Evolutionary conservation across 2,113 vertebrate species (phyloP).

Genomic region (Guaruba guarouba): DNA sequence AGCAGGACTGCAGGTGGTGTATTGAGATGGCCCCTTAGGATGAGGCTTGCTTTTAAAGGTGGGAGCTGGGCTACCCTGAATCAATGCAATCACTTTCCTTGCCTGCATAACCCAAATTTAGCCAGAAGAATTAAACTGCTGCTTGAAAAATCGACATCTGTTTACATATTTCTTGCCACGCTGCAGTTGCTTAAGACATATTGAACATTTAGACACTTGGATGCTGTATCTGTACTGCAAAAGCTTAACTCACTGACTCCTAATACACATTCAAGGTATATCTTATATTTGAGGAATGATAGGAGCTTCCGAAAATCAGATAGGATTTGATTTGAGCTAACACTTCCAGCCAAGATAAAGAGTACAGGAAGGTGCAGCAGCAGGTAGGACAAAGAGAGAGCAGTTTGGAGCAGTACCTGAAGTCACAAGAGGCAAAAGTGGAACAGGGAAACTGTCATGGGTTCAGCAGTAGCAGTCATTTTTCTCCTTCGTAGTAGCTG

Average conservation of each 20-base stretch:
- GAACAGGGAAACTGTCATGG: background rate
- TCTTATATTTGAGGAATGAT: background rate
- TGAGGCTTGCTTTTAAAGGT: background rate
- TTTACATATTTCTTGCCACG: background rate
- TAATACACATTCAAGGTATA: background rate
- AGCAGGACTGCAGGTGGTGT: background rate
- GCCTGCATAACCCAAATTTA: background rate
- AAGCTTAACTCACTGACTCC: background rate
- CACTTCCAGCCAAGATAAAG: background rate
- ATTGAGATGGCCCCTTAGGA: background rate
- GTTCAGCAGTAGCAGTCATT: too few species aligned
- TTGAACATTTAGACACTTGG: background rate
- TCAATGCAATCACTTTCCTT: background rate
- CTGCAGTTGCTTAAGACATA: background rate
- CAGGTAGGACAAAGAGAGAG: fast-evolving
- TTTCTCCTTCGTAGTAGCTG: too few species aligned
- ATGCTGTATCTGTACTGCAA: fast-evolving
- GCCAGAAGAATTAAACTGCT: background rate
- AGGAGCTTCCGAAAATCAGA: background rate
- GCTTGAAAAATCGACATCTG: background rate
- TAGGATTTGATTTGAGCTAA: background rate
- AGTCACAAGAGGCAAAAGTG: background rate
- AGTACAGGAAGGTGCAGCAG: background rate
- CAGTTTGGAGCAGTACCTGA: background rate
- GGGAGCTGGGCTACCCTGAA: background rate